A percentile compares a stretch with the other conserved stretches of the same genome.
Conservation (phyloP, 64 coral and sea anemone species). For the Porites lutea region DNA sequence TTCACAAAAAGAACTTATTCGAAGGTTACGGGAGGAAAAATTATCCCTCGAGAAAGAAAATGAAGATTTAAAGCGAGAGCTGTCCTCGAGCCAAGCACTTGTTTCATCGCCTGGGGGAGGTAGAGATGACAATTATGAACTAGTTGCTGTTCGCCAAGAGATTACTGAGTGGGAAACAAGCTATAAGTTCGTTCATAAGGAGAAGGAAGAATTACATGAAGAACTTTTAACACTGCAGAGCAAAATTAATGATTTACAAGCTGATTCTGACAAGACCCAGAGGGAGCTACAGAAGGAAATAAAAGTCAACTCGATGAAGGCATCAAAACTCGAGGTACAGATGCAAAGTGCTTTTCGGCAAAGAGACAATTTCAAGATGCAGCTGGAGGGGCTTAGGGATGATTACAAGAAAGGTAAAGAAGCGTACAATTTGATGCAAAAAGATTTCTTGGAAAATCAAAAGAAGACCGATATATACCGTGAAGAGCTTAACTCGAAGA, state of each 20-base stretch:
- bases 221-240: constrained; percentile 73
- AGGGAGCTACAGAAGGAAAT: constrained; percentile 84
- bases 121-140: constrained; percentile 47
- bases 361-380: constrained; percentile 78
- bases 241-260: constrained; percentile 85
- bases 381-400: constrained; percentile 80
- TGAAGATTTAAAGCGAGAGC: constrained; percentile 77
- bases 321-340: constrained; percentile 87
- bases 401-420: constrained; percentile 83
- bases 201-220: constrained; percentile 93
- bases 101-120: constrained; percentile 56
- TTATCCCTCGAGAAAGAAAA: constrained; percentile 65
- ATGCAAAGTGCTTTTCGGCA: constrained; percentile 82
- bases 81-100: constrained; percentile 74
- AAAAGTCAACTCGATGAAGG: constrained; percentile 77
- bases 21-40: constrained; percentile 87
- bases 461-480: constrained; percentile 82
- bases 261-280: constrained; percentile 77
- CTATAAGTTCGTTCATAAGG: constrained; percentile 88
- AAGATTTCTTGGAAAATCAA: constrained; percentile 81
- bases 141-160: constrained; percentile 80
- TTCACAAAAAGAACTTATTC: constrained; percentile 68
- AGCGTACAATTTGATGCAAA: constrained; percentile 73
- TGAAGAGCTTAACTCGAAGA: constrained; percentile 73
- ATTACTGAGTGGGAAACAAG: constrained; percentile 88